Percentiles rank a stretch among this genome's conserved stretches.
Evolutionary conservation across 2,113 vertebrate species (phyloP).

Genomic region (Miniopterus natalensis): DNA sequence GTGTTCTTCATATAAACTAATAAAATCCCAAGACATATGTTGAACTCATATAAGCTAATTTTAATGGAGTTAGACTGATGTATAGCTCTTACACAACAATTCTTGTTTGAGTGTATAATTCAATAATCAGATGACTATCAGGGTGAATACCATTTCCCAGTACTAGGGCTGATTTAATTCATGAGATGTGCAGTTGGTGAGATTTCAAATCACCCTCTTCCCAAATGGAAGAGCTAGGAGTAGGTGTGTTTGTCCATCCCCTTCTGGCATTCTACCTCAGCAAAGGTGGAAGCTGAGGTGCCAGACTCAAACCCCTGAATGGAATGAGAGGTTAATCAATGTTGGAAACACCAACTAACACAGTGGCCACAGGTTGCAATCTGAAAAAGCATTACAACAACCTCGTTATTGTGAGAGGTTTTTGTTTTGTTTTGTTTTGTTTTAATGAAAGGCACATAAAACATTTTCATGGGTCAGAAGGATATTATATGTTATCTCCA

Average conservation of each 20-base stretch:
- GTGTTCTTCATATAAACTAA: conserved; percentile 16
- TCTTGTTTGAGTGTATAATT: neutral
- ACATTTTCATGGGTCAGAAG: neutral
- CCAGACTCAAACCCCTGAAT: neutral
- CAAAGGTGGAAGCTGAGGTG: neutral
- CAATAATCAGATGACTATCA: neutral
- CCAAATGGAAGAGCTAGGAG: neutral
- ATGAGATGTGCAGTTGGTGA: neutral
- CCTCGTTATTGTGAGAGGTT: neutral
- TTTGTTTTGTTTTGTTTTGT: neutral
- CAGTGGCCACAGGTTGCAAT: neutral
- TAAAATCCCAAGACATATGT: neutral
- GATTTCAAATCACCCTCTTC: neutral
- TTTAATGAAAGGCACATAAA: neutral
- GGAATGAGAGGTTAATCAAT: neutral
- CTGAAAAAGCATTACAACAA: neutral
- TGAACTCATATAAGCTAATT: neutral
- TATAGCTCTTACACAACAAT: neutral
- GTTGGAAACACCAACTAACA: neutral
- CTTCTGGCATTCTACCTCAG: neutral
- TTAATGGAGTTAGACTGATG: neutral
- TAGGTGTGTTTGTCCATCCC: neutral
- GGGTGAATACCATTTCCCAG: neutral
- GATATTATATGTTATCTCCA: neutral
- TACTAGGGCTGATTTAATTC: neutral